Conservation (phyloP, 1,140 invertebrate species). For the Brachystomella parvula region DNA sequence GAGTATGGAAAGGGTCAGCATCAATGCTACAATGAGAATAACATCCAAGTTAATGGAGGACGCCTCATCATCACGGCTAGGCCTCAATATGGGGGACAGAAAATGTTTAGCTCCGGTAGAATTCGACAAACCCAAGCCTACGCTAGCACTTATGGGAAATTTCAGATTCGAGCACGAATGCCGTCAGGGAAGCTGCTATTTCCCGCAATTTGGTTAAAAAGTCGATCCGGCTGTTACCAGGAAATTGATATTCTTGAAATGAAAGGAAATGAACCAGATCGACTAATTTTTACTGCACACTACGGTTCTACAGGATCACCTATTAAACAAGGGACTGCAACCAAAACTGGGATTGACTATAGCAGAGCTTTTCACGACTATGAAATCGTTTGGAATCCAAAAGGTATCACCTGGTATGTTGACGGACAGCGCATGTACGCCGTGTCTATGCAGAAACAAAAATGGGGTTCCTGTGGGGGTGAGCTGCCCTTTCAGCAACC, state of each 20-base stretch:
- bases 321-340: neutral
- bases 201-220: conserved; percentile 7
- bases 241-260: conserved; percentile 8
- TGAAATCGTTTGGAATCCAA: neutral
- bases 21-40: conserved; percentile 22
- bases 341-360: neutral
- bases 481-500: neutral
- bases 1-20: conserved; percentile 19
- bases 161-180: conserved; percentile 9
- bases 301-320: neutral
- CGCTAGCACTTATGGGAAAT: conserved; percentile 21
- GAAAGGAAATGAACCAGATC: neutral
- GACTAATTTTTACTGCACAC: neutral
- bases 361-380: neutral
- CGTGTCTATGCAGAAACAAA: neutral
- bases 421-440: neutral
- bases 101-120: conserved; percentile 29
- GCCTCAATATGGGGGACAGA: conserved; percentile 13
- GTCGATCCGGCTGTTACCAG: neutral
- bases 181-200: conserved; percentile 13
- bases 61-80: conserved; percentile 16
- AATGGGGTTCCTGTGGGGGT: neutral
- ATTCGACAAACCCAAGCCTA: conserved; percentile 3
- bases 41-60: conserved; percentile 20
- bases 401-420: neutral